Base-by-base conservation (phyloP, 2,888 invertebrate genomes). In the Smittia sp. region DNA sequence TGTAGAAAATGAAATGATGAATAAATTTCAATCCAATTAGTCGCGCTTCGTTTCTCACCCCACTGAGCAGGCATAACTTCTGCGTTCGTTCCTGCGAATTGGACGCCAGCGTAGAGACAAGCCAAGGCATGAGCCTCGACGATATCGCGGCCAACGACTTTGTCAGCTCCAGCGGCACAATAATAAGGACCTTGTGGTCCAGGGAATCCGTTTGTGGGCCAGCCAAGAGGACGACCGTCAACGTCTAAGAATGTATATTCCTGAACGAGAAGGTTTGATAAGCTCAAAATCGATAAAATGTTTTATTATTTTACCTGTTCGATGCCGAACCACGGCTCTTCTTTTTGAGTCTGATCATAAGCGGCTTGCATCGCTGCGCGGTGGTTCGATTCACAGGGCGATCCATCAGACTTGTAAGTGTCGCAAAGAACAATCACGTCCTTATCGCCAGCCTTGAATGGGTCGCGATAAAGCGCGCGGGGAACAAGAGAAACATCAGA, bases 31-130 rank as follows among this genome's bases (percentile, higher is more conserved):
- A 15, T 32, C 9, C 46, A 6, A 6, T 46, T 32, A 32, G 2
- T 46, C 11, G 46, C 15, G 46, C 11, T 13, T 24, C 11, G 13
- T 9, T n/a, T 27, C 63, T 63, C n/a, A 63, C 63, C 86, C 90
- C 90, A 91, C 78, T 93, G 91, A 0, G 90, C 88, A 0, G 91
- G 91, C 83, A 91, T 90, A n/a, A 90, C 91, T 78, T 94, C 94
- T 0, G 93, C 90, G 80, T 93, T 92, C 66, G 89, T 89, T 39
- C 94, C 94, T 75, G 87, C 87, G 76, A 94, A 85, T 74, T 88
- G 86, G 74, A 95, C 84, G 4, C 94, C 94, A 32, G 92, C 89
- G 79, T 88, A 93, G 13, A 95, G 83, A 79, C 93, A 92, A 76
- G 81, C 84, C 76, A 83, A 81, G 0, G 80, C 85, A 79, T 93